phyloP scores from a whole-genome alignment of 1,140 invertebrate species.

The Scylla paramamosain region DNA sequence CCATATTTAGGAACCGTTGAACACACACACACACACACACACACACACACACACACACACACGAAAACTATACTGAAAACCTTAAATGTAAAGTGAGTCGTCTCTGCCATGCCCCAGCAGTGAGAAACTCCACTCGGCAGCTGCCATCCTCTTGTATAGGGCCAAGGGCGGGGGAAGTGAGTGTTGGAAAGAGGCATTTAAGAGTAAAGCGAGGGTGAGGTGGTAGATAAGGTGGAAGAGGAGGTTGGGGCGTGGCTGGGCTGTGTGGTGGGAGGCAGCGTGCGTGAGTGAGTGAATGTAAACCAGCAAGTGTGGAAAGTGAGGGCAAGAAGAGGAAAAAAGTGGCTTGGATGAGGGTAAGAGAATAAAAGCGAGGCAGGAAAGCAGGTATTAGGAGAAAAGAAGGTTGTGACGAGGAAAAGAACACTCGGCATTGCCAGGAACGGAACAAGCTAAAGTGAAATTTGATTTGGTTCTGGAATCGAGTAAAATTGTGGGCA shows the following conservation, averaged over 20 bases:
- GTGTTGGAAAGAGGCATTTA: conserved; percentile 1
- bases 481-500: too few species aligned
- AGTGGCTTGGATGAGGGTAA: neutral
- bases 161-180: neutral
- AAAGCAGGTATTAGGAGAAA: neutral
- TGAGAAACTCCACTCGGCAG: too few species aligned
- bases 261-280: neutral
- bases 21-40: too few species aligned
- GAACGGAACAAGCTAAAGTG: too few species aligned
- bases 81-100: too few species aligned
- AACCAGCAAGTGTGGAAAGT: neutral
- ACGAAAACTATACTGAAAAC: too few species aligned
- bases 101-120: too few species aligned
- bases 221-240: neutral
- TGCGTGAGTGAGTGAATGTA: neutral
- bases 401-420: neutral
- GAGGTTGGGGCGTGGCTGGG: neutral
- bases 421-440: too few species aligned
- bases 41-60: too few species aligned
- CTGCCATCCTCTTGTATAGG: neutral
- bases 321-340: neutral
- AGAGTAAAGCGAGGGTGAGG: neutral
- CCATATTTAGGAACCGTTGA: too few species aligned
- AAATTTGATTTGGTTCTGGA: too few species aligned
- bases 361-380: neutral